phyloP scores from a whole-genome alignment of 1,140 invertebrate genomes.

The Chrysoperla carnea region DNA sequence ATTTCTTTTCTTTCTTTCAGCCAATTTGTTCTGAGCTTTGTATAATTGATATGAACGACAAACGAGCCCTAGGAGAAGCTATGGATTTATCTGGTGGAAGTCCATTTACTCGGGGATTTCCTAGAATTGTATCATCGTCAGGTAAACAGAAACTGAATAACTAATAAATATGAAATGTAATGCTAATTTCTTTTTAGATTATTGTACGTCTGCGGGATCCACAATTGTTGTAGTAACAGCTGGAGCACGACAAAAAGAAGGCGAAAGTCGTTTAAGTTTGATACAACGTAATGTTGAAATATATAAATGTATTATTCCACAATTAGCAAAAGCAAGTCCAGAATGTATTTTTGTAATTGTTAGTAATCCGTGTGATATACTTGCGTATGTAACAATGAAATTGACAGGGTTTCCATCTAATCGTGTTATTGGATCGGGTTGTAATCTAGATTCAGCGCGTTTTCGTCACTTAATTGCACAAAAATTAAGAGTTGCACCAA shows the following conservation, averaged over 20 bases:
- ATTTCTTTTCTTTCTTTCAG: too few relatives aligned
- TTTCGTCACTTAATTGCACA: constrained; percentile 24
- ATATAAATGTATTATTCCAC: constrained; percentile 33
- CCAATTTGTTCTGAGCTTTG: too few relatives aligned
- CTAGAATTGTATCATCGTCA: too few relatives aligned
- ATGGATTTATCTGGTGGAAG: too few relatives aligned
- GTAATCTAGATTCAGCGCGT: constrained; percentile 25
- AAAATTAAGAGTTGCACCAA: constrained; percentile 20
- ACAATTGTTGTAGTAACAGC: constrained; percentile 39
- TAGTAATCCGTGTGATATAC: constrained; percentile 32
- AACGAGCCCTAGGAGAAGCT: too few relatives aligned
- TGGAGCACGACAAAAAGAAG: constrained; percentile 37
- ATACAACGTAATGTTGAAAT: constrained; percentile 38
- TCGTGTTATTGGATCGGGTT: constrained; percentile 25
- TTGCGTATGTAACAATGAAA: constrained; percentile 29
- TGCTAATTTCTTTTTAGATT: constrained; percentile 40
- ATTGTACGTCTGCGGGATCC: constrained; percentile 53
- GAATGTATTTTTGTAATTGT: constrained; percentile 34
- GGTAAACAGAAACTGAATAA: too few relatives aligned
- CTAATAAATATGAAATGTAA: too few relatives aligned
- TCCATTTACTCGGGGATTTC: too few relatives aligned
- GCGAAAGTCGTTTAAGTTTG: constrained; percentile 31
- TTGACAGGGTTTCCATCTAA: constrained; percentile 23
- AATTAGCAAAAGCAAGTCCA: constrained; percentile 33
- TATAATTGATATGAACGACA: too few relatives aligned